These are phyloP conservation scores for Canis aureus DNA, from an alignment of 2,113 vertebrate genomes.

Conservation along the genomic window DNA sequence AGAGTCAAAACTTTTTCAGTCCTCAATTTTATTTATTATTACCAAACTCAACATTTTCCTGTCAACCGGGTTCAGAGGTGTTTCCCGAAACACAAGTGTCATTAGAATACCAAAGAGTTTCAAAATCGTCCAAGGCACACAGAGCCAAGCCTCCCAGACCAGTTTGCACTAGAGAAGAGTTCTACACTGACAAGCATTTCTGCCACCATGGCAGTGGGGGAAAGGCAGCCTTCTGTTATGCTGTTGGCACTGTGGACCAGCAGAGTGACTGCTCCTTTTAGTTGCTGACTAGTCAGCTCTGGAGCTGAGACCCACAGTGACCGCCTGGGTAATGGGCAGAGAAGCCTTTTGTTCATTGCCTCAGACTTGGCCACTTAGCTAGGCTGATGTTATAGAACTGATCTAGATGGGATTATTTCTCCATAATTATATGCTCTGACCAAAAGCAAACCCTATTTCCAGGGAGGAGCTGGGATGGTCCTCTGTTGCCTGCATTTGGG, in stretches of 20 bases:
- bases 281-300: neutral
- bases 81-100: neutral
- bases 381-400: neutral
- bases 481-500: neutral
- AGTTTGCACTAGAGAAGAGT: neutral
- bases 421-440: neutral
- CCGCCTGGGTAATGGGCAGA: neutral
- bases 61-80: neutral
- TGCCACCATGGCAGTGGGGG: neutral
- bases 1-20: neutral
- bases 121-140: neutral
- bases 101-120: neutral
- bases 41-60: neutral
- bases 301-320: neutral
- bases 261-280: neutral
- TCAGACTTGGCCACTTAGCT: neutral
- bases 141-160: neutral
- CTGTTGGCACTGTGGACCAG: fast-evolving
- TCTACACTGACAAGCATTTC: neutral
- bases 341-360: neutral
- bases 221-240: neutral
- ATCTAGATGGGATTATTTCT: neutral
- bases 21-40: neutral
- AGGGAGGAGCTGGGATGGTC: neutral
- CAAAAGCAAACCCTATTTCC: neutral